These are phyloP conservation scores for Oenanthe oenanthe DNA, from an alignment of 2,113 vertebrate genomes.

Conservation along the genomic window DNA sequence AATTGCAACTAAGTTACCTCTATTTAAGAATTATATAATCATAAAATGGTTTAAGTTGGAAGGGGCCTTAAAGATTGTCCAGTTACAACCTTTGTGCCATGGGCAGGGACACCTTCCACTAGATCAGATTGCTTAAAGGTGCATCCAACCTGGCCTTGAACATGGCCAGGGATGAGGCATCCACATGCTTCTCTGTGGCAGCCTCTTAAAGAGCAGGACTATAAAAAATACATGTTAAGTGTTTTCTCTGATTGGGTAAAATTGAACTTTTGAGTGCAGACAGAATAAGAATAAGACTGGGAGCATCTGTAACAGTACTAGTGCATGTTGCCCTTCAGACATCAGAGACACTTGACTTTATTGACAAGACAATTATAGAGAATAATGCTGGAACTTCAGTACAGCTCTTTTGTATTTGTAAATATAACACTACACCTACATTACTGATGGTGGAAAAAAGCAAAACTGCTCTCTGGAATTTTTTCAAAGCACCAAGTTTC, in stretches of 20 bases:
- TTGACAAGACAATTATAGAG: background rate
- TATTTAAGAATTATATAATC: background rate
- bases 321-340: accelerated
- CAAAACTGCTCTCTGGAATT: background rate
- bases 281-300: background rate
- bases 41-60: background rate
- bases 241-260: background rate
- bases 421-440: background rate
- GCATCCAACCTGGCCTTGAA: background rate
- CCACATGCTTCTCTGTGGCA: background rate
- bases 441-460: background rate
- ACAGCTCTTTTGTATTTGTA: background rate
- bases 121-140: background rate
- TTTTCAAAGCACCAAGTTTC: background rate
- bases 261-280: background rate
- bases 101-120: background rate
- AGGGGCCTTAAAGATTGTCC: background rate
- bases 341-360: background rate
- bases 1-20: background rate
- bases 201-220: background rate
- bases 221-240: background rate
- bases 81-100: background rate
- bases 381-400: background rate
- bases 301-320: background rate
- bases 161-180: background rate